Percentiles rank a stretch among this genome's conserved stretches.
phyloP scores from a whole-genome alignment of 2,113 vertebrate species.

The Axis porcinus region DNA sequence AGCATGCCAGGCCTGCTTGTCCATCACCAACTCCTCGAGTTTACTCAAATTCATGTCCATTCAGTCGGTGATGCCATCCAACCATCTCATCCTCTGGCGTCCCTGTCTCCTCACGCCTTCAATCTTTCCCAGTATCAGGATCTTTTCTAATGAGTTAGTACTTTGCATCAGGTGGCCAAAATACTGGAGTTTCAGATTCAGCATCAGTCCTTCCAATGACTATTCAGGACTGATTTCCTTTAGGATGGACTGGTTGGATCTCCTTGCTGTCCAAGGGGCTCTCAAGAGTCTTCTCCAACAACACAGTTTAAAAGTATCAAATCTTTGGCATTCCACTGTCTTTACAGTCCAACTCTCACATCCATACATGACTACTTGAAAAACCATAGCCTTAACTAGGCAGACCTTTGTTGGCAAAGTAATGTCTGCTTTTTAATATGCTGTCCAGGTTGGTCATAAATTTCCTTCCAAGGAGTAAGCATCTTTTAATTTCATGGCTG shows the following conservation, averaged over 20 bases:
- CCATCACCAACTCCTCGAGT: not conserved
- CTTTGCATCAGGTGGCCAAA: not conserved
- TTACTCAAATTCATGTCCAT: not conserved
- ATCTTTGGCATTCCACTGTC: fast-evolving
- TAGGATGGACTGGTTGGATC: not conserved
- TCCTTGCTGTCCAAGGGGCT: not conserved
- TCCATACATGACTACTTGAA: not conserved
- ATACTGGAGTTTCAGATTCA: not conserved
- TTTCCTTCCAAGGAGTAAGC: not conserved
- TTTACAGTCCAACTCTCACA: not conserved
- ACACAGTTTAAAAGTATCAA: not conserved
- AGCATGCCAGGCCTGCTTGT: not conserved
- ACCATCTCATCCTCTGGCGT: not conserved
- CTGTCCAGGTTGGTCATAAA: not conserved
- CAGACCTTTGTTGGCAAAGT: not conserved
- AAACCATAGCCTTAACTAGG: not conserved
- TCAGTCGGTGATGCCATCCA: not conserved
- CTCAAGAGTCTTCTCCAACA: not conserved
- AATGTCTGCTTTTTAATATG: not conserved
- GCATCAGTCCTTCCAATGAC: not conserved
- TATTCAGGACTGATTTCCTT: not conserved
- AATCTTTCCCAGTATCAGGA: not conserved
- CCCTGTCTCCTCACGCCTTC: not conserved
- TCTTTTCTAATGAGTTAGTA: not conserved
- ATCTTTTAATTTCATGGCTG: not conserved